Percentiles rank a stretch among this genome's conserved stretches.
Evolutionary conservation across 2,888 invertebrate species (phyloP).

Genomic region (Drosophila robusta): DNA sequence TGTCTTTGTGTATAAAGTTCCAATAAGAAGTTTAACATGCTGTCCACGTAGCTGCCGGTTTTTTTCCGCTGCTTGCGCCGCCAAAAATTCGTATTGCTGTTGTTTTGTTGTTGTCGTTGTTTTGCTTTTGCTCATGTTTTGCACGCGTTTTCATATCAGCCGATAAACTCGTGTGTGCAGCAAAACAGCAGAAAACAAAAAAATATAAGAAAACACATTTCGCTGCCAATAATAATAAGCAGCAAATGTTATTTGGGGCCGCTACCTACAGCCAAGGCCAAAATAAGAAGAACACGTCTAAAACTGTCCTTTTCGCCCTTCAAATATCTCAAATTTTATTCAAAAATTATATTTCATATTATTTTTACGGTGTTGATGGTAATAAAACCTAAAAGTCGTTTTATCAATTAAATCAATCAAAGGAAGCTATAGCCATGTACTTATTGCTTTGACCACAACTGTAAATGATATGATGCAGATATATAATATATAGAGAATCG

Average conservation of each 20-base stretch:
- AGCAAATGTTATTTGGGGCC: background rate
- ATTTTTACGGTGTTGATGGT: too few relatives aligned
- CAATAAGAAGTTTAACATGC: slow-evolving; percentile 32
- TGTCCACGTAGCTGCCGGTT: slow-evolving; percentile 1
- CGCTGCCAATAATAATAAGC: background rate
- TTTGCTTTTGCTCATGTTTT: slow-evolving; percentile 16
- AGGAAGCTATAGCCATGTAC: too few relatives aligned
- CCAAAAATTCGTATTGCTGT: slow-evolving; percentile 9
- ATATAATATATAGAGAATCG: too few relatives aligned
- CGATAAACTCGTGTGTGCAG: slow-evolving; percentile 39
- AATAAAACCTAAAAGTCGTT: background rate
- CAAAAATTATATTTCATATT: background rate
- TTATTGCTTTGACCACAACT: too few relatives aligned
- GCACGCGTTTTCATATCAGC: slow-evolving; percentile 57
- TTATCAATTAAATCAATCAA: too few relatives aligned
- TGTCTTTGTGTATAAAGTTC: slow-evolving; percentile 1
- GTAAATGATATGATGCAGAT: too few relatives aligned
- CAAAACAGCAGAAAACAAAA: slow-evolving; percentile 4
- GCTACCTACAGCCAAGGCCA: background rate
- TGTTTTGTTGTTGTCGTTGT: slow-evolving; percentile 3
- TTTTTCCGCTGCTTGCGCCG: slow-evolving; percentile 10
- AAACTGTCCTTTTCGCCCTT: background rate
- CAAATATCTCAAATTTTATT: too few relatives aligned
- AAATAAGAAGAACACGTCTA: background rate
- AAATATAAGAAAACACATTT: slow-evolving; percentile 7